Evolutionary conservation across 2,113 vertebrate genomes (phyloP), one percentile per base, ranked within the genome.

Genomic region (Oceanites oceanicus): DNA sequence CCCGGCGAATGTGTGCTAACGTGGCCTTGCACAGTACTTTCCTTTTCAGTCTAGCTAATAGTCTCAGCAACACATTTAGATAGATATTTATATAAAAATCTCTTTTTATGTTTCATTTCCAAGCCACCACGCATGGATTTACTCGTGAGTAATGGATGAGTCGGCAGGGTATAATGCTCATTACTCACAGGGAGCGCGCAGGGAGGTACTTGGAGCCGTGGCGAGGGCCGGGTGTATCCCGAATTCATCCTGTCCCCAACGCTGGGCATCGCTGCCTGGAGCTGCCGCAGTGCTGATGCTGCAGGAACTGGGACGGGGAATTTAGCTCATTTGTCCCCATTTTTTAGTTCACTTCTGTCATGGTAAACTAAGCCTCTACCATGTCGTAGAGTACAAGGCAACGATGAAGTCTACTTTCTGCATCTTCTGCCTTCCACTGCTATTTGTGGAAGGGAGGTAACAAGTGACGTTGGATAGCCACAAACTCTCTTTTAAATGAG

Each of bases 91-190:
- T 93, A 68, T 92, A 73, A 71, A 95, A 81, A 76, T 47, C 14
- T 67, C 40, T 72, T 56, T 45, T 63, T 56, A 34, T 45, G 30
- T 93, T 90, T 63, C 58, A 45, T 94, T 85, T 85, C 90, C 85
- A 96, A 96, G 87, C 92, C 53, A 50, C 56, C 89, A 52, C 40
- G 3, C 90, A 49, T 18, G 87, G 94, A 81, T 94, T 86, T 92
- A 74, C 73, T 74, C 1, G 2, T 96, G 95, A 95, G 88, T 91
- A 94, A 95, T 88, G 95, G 56, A n/a, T 97, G 96, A 96, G 88
- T 93, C 40, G 87, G 78, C 89, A 52, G 80, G 73, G 80, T 9
- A 94, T 92, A 32, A 92, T 94, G 96, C 92, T 91, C 45, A 79
- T 97, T 97, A 94, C 92, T 92, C 96, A 94, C 67, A 32, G 78